Percentiles rank a stretch among this genome's conserved stretches.
Evolutionary conservation across 2,113 vertebrate genomes (phyloP).

Genomic region (Perccottus glenii): DNA sequence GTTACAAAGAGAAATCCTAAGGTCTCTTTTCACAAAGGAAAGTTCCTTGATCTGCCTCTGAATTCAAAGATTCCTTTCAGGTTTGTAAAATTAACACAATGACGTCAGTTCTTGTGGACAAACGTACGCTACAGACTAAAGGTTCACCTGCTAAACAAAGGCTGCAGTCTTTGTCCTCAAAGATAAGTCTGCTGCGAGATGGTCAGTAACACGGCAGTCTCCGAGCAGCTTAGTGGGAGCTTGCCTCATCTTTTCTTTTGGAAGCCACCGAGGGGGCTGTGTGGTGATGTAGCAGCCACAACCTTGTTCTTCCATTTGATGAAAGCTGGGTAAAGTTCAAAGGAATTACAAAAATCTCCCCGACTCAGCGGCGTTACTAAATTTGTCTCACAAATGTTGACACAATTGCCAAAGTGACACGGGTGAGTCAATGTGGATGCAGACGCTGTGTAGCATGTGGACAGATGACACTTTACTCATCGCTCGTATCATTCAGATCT

Average conservation of each 20-base stretch:
- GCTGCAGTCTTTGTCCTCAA: constrained; percentile 45
- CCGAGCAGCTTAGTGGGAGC: constrained; percentile 64
- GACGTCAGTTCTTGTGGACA: constrained; percentile 37
- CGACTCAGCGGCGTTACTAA: constrained; percentile 40
- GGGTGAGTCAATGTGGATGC: constrained; percentile 11
- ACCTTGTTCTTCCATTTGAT: constrained; percentile 65
- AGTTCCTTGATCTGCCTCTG: constrained; percentile 7
- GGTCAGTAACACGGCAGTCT: constrained; percentile 68
- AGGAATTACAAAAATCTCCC: constrained; percentile 72
- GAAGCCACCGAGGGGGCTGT: constrained; percentile 50
- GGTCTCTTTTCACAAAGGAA: not conserved
- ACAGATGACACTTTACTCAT: constrained; percentile 23
- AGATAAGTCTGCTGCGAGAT: constrained; percentile 60
- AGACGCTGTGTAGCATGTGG: constrained; percentile 14
- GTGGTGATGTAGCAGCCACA: constrained; percentile 58
- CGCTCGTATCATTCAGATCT: constrained; percentile 24
- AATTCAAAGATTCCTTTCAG: constrained; percentile 16
- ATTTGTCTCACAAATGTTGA: constrained; percentile 50
- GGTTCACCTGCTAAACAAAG: constrained; percentile 49
- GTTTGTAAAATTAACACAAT: constrained; percentile 29
- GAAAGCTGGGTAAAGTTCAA: constrained; percentile 71
- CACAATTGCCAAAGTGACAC: constrained; percentile 23
- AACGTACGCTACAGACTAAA: constrained; percentile 52
- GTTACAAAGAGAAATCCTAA: not conserved
- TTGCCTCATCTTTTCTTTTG: constrained; percentile 55